Base-by-base conservation (phyloP, 2,888 invertebrate genomes). In the Sinopyrophorus schimmeli region DNA sequence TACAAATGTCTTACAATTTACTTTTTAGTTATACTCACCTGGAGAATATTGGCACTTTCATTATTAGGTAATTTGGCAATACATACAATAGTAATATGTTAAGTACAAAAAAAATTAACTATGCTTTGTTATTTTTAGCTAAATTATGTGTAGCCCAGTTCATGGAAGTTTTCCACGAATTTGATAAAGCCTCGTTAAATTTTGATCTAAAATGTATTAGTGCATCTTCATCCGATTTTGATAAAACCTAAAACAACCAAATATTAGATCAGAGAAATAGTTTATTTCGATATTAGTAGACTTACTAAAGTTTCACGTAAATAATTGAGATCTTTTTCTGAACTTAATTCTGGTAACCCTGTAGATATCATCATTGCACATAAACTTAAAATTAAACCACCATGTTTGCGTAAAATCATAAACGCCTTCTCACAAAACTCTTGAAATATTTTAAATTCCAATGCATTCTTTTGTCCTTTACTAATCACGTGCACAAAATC, bases 351-450 rank as follows among this genome's bases (percentile, higher is more conserved):
- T 2, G 94, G 95, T 61, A 96, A 80, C 39, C 95, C 96, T 1
- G 95, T 94, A 7, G 93, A 93, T 71, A 95, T 89, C 96, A 96
- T 96, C 95, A 96, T 94, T 47, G 94, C 92, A 76, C 95, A 95
- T 58, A 96, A 77, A 1, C 94, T 93, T 61, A 96, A 80, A 69
- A 96, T 89, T 66, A 96, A 80, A 69, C 89, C 87, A 5, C 93
- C 92, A 67, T 92, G 89, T 68, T 86, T 82, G 20, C 95, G 81
- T 49, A 96, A 78, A 54, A 92, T 89, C 71, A 89, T 80, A 76
- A 92, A 96, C 18, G 95, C 95, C 74, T 80, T 80, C 74, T 92
- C 91, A 68, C 92, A 92, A 62, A 84, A 79, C 63, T 82, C 83
- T 67, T 87, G 86, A 74, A 92, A 92, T 56, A 83, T 80, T 69